These are phyloP conservation scores for Hemicrepidius hirtus DNA, from an alignment of 2,888 invertebrate genomes.

Conservation along the genomic window DNA sequence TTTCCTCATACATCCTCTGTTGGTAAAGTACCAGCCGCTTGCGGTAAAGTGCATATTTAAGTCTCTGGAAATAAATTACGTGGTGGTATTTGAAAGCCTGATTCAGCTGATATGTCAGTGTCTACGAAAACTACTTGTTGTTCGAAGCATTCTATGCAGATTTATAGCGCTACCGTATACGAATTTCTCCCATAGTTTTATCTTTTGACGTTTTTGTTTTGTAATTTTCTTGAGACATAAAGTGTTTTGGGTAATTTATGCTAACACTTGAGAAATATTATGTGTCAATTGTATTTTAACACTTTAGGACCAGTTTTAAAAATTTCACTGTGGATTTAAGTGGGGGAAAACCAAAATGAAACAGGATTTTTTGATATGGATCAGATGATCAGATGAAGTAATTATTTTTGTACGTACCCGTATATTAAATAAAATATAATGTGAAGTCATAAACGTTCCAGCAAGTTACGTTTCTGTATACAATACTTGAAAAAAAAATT, in stretches of 20 bases:
- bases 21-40: not conserved
- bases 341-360: too few species aligned
- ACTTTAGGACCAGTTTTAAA: too few species aligned
- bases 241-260: not conserved
- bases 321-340: too few species aligned
- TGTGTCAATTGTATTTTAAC: too few species aligned
- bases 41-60: slow-evolving; percentile 15
- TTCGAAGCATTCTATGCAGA: slow-evolving; percentile 21
- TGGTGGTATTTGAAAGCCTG: slow-evolving; percentile 14
- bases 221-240: not conserved
- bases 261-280: not conserved
- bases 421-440: not conserved
- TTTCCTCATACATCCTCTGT: not conserved
- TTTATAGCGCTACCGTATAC: slow-evolving; percentile 24
- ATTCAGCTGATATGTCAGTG: slow-evolving; percentile 14
- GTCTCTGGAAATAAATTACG: slow-evolving; percentile 8
- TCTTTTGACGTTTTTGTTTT: slow-evolving; percentile 1
- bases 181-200: slow-evolving; percentile 19
- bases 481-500: slow-evolving; percentile 25
- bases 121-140: slow-evolving; percentile 19
- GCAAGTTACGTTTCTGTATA: slow-evolving; percentile 7
- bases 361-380: too few species aligned
- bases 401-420: too few species aligned
- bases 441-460: slow-evolving; percentile 26
- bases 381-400: too few species aligned